Conservation (phyloP, 2,888 invertebrate genomes). For the Isoperla grammatica region DNA sequence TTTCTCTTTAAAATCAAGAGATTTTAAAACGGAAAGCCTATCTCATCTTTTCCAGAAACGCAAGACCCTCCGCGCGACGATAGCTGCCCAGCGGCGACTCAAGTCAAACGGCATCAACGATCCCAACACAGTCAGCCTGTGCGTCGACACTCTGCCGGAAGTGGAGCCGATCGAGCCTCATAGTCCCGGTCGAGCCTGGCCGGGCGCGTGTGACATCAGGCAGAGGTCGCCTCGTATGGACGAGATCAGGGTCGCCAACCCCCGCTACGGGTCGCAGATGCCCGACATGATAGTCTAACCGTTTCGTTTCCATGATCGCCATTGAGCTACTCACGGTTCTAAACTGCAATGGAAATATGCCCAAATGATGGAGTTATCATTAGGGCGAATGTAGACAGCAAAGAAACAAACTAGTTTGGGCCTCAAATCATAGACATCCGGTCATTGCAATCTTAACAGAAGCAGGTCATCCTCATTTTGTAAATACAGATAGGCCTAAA, state of each 20-base stretch:
- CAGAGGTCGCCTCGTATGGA: slow-evolving; percentile 40
- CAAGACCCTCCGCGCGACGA: slow-evolving; percentile 74
- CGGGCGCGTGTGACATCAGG: slow-evolving; percentile 55
- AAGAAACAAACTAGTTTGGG: too few species aligned
- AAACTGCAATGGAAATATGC: too few species aligned
- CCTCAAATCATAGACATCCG: too few species aligned
- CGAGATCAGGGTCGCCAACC: slow-evolving; percentile 23
- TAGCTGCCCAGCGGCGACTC: slow-evolving; percentile 68
- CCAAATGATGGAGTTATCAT: too few species aligned
- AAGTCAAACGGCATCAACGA: slow-evolving; percentile 77
- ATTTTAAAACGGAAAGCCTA: too few species aligned
- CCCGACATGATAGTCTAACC: slow-evolving; percentile 30
- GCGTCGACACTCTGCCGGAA: slow-evolving; percentile 59
- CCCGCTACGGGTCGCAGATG: slow-evolving; percentile 22
- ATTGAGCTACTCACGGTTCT: too few species aligned
- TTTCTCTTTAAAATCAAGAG: too few species aligned
- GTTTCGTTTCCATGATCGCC: too few species aligned
- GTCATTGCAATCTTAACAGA: too few species aligned
- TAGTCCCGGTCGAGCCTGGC: slow-evolving; percentile 62
- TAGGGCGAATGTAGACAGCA: too few species aligned
- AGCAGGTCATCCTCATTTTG: too few species aligned
- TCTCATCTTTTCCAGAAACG: slow-evolving; percentile 61
- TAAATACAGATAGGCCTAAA: too few species aligned
- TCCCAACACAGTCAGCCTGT: slow-evolving; percentile 72
- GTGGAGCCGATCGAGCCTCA: slow-evolving; percentile 41